Conservation (phyloP, 2,113 vertebrate species). For the Crocuta crocuta region DNA sequence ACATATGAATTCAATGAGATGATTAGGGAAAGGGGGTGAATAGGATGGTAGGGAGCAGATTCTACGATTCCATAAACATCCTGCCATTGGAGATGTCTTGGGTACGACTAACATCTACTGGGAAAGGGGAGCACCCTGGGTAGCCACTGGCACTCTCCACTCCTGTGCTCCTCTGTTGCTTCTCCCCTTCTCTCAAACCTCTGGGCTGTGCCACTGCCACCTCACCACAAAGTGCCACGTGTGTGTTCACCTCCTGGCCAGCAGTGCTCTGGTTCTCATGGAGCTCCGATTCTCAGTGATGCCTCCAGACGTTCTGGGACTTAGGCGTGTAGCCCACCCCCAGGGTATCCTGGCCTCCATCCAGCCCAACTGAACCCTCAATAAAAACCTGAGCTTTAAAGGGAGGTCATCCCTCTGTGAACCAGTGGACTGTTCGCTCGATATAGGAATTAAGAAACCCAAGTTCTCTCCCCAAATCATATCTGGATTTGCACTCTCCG, state of each 20-base stretch:
- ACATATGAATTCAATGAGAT: constrained; percentile 50
- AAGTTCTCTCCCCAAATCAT: neutral
- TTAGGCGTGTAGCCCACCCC: neutral
- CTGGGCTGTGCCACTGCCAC: neutral
- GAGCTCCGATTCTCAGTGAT: neutral
- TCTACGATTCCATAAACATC: neutral
- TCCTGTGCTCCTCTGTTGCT: rapidly evolving
- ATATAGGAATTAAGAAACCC: neutral
- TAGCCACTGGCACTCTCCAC: neutral
- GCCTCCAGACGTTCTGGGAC: neutral
- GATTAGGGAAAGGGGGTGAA: neutral
- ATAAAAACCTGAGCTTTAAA: neutral
- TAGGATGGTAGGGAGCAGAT: neutral
- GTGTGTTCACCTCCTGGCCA: neutral
- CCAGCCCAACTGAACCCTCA: neutral
- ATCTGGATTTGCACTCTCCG: neutral
- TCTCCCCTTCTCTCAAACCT: neutral
- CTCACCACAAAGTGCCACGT: rapidly evolving
- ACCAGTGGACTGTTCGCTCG: neutral
- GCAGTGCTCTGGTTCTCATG: neutral
- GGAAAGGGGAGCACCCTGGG: neutral
- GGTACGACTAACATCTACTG: neutral
- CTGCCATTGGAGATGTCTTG: neutral
- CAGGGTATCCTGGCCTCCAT: neutral
- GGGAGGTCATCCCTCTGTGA: neutral